Evolutionary conservation across 2,797 vertebrate genomes (phyloP).

Genomic region (Pelochelys cantorii): DNA sequence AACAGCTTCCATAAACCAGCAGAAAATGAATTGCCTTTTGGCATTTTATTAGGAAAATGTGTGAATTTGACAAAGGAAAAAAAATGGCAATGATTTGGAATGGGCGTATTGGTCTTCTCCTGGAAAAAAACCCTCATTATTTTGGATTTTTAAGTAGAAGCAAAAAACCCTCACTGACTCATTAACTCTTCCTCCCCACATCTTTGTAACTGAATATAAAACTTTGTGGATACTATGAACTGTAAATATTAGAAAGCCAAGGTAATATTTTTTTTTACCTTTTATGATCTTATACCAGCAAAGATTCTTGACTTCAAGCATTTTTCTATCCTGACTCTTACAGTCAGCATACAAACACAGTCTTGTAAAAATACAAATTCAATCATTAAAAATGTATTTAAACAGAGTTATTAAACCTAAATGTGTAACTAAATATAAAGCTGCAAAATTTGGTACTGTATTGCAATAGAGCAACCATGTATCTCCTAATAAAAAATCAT

Average conservation of each 20-base stretch:
- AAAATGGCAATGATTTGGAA: neutral
- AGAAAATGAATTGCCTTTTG: constrained; percentile 5
- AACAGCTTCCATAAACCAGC: neutral
- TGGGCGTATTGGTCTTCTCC: neutral
- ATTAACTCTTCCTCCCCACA: neutral
- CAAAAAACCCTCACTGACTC: constrained; percentile 8
- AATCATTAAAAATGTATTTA: constrained; percentile 3
- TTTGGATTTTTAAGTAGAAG: neutral
- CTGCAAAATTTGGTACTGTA: constrained; percentile 26
- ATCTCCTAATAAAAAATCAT: constrained; percentile 23
- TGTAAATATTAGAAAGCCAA: neutral
- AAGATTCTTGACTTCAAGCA: neutral
- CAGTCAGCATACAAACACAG: neutral
- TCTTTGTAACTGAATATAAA: neutral
- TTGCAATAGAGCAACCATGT: constrained; percentile 32
- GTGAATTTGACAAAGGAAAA: neutral
- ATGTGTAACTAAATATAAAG: neutral
- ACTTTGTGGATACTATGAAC: neutral
- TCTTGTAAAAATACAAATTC: neutral
- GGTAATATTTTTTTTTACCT: neutral
- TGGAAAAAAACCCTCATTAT: neutral
- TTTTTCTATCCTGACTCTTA: neutral
- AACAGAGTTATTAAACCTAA: constrained; percentile 21
- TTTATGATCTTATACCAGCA: neutral
- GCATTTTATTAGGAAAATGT: neutral